Evolutionary conservation across 2,797 vertebrate species (phyloP).

Genomic region (Perodicticus potto): DNA sequence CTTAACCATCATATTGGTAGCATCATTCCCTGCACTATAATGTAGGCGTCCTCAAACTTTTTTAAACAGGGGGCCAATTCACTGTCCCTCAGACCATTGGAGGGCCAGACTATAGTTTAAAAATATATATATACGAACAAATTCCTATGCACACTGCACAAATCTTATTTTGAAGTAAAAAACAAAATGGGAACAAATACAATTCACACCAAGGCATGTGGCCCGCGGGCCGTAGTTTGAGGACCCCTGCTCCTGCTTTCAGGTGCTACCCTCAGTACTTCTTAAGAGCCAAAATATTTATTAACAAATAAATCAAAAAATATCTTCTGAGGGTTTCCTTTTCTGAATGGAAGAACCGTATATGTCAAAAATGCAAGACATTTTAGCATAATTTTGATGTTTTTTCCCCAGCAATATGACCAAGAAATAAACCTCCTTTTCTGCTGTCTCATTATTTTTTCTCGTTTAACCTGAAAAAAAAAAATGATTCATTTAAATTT

Average conservation of each 20-base stretch:
- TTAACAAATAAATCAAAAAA: slow-evolving; percentile 23
- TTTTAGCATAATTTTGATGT: slow-evolving; percentile 1
- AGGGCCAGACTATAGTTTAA: no score
- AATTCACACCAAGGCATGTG: no score
- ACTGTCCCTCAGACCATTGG: no score
- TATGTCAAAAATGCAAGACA: slow-evolving; percentile 8
- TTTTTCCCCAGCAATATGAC: not conserved
- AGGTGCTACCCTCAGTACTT: not conserved
- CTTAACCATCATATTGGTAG: not conserved
- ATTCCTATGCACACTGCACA: no score
- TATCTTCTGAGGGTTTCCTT: not conserved
- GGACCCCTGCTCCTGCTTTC: not conserved
- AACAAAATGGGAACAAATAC: no score
- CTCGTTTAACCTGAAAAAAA: not conserved
- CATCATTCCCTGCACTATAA: not conserved
- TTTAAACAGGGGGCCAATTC: no score
- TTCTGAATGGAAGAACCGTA: not conserved
- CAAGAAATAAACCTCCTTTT: not conserved
- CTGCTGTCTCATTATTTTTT: not conserved
- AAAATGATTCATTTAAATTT: not conserved
- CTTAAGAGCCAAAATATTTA: not conserved
- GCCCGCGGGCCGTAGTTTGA: no score
- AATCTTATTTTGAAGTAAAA: no score
- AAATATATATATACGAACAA: no score
- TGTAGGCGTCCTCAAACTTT: no score